Conservation (phyloP, 2,888 invertebrate genomes). For the Himalopsyche tibetana region DNA sequence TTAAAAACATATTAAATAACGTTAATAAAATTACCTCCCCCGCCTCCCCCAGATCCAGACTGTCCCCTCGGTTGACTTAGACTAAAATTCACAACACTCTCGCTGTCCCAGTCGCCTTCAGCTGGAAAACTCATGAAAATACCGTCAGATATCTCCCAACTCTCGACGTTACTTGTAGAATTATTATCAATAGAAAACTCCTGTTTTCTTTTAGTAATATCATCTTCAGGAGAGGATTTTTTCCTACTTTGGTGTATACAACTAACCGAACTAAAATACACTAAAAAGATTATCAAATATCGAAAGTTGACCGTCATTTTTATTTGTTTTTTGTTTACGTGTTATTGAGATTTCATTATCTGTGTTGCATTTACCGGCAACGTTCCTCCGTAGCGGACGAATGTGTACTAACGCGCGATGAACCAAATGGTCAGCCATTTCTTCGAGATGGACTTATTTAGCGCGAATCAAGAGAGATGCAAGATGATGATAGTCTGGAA, state of each 20-base stretch:
- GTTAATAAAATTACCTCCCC: constrained; percentile 43
- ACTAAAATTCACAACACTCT: constrained; percentile 52
- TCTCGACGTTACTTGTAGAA: constrained; percentile 32
- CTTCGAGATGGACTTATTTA: not conserved
- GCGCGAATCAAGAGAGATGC: not conserved
- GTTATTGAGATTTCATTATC: not conserved
- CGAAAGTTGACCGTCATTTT: not conserved
- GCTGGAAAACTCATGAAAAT: constrained; percentile 56
- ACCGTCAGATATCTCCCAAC: constrained; percentile 55
- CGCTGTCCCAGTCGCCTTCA: not conserved
- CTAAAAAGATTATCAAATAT: not conserved
- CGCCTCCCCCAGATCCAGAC: constrained; percentile 47
- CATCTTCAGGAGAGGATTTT: not conserved
- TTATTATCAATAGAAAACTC: constrained; percentile 56
- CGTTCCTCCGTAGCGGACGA: not conserved
- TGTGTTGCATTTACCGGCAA: not conserved
- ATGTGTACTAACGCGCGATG: not conserved
- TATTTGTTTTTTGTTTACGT: not conserved
- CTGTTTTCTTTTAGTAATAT: not conserved
- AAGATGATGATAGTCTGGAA: not conserved
- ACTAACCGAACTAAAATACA: not conserved
- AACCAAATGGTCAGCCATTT: not conserved
- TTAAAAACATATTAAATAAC: no score
- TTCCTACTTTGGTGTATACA: not conserved
- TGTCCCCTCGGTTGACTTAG: not conserved